Conservation (phyloP, 2,888 invertebrate species). For the Polydrusus pterygomalis region DNA sequence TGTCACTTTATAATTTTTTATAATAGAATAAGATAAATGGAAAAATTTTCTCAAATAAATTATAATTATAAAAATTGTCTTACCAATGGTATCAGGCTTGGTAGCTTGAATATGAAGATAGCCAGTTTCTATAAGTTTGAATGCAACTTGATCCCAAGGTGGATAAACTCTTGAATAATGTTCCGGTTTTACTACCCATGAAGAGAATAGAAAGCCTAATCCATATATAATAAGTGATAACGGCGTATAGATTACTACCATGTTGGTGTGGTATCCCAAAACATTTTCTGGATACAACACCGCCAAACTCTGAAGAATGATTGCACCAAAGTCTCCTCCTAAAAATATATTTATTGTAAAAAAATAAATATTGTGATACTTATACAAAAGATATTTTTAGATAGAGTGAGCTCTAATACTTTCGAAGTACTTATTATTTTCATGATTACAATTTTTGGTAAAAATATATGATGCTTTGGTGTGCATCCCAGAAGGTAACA, state of each 20-base stretch:
- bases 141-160: constrained; percentile 67
- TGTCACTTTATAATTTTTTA: too few species aligned
- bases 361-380: too few species aligned
- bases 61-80: too few species aligned
- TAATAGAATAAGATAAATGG: too few species aligned
- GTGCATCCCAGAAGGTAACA: too few species aligned
- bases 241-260: constrained; percentile 54
- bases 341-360: too few species aligned
- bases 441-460: too few species aligned
- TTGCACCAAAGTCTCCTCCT: constrained; percentile 89
- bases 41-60: too few species aligned
- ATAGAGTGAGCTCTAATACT: too few species aligned
- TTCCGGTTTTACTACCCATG: constrained; percentile 74
- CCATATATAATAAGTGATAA: constrained; percentile 51
- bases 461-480: too few species aligned
- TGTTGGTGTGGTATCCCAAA: constrained; percentile 77
- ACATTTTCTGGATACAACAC: constrained; percentile 78
- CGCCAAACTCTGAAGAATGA: constrained; percentile 78
- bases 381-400: neutral
- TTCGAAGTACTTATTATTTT: too few species aligned
- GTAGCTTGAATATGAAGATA: constrained; percentile 89
- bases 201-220: constrained; percentile 75
- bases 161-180: constrained; percentile 75
- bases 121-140: constrained; percentile 75
- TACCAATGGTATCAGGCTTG: constrained; percentile 92